Percentiles rank a stretch among this genome's conserved stretches.
These are phyloP conservation scores for Greenwoodochromis staneri DNA, from an alignment of 2,113 vertebrate genomes.

Conservation along the genomic window DNA sequence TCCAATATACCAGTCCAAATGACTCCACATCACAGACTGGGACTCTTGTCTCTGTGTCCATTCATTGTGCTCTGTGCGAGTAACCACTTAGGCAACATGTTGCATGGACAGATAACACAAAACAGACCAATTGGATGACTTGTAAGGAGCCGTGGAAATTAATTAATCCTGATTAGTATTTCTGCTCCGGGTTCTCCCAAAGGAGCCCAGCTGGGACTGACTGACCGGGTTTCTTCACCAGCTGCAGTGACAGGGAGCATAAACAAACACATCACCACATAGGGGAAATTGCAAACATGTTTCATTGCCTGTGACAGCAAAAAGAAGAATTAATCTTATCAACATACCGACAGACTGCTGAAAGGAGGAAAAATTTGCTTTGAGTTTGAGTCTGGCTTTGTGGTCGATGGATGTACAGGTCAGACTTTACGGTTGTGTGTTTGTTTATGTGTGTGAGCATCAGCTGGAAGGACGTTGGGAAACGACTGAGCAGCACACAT, in stretches of 20 bases:
- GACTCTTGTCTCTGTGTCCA: not conserved
- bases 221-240: conserved; percentile 1
- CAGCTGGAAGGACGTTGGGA: conserved; percentile 35
- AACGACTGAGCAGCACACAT: conserved; percentile 7
- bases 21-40: conserved; percentile 20
- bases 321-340: conserved; percentile 12
- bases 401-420: not conserved
- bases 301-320: not conserved
- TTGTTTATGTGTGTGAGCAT: not conserved
- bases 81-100: not conserved
- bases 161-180: conserved; percentile 46
- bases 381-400: conserved; percentile 14
- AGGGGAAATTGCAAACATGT: conserved; percentile 37
- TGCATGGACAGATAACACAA: conserved; percentile 14
- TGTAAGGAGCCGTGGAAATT: conserved; percentile 12
- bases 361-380: not conserved
- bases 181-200: conserved; percentile 1
- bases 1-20: conserved; percentile 8
- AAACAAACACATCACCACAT: conserved; percentile 33
- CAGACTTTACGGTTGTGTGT: not conserved
- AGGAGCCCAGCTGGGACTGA: conserved; percentile 10
- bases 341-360: not conserved
- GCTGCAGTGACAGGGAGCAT: conserved; percentile 19
- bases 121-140: conserved; percentile 32
- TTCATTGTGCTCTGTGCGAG: not conserved